phyloP scores from a whole-genome alignment of 2,888 invertebrate genomes.

The Cabera pusaria region DNA sequence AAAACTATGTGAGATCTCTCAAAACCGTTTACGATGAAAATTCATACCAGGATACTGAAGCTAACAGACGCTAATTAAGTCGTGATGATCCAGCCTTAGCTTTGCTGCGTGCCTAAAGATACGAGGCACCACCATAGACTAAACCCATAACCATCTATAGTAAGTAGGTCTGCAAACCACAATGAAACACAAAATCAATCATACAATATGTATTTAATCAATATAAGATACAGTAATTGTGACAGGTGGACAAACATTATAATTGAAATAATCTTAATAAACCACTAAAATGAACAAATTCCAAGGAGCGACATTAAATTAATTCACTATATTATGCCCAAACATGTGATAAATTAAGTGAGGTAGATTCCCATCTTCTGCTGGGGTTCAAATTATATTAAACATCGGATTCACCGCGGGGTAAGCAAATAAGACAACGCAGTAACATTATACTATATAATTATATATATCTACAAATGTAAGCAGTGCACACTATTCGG shows the following conservation, averaged over 20 bases:
- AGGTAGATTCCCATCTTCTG: conserved; percentile 77
- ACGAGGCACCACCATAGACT: too few species aligned
- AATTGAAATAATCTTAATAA: conserved; percentile 66
- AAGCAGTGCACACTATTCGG: conserved; percentile 76
- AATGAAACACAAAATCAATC: conserved; percentile 77
- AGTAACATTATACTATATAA: conserved; percentile 82
- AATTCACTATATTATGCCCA: conserved; percentile 79
- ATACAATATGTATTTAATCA: conserved; percentile 80
- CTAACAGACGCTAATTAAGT: too few species aligned
- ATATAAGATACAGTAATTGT: conserved; percentile 83
- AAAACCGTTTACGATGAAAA: too few species aligned
- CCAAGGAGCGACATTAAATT: conserved; percentile 63
- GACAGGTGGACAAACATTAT: conserved; percentile 79
- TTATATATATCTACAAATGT: conserved; percentile 83
- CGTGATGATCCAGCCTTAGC: too few species aligned
- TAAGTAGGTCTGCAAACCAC: neutral
- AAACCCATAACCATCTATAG: too few species aligned
- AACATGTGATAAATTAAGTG: conserved; percentile 82
- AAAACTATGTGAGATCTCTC: too few species aligned
- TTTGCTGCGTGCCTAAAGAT: too few species aligned
- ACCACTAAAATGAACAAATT: conserved; percentile 73
- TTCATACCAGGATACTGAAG: too few species aligned
- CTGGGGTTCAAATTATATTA: conserved; percentile 74
- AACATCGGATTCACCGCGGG: conserved; percentile 69
- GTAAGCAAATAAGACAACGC: conserved; percentile 79